Evolutionary conservation across 1,140 invertebrate genomes (phyloP), one percentile per base, ranked within the genome.

Genomic region (Drosophila lacertosa): DNA sequence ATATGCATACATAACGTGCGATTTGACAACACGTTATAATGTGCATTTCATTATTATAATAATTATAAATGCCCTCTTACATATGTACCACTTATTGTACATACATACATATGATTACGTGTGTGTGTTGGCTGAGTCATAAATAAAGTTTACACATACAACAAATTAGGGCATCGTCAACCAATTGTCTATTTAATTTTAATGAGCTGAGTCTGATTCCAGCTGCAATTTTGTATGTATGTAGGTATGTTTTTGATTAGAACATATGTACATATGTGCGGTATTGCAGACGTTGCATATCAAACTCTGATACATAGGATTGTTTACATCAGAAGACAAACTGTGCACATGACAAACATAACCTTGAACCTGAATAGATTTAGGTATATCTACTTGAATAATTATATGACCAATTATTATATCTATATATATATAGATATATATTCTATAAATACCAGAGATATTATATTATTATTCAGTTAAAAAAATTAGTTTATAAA

Each of bases 111-210:
- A n/a, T n/a, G n/a, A n/a, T 59, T 68, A 57, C 60, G 45, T 37
- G 33, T 47, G 22, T 47, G 68, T 68, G 75, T 78, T 62, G 77
- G 65, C 54, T 62, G 66, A 40, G 63, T 84, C 67, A 80, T 62
- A 67, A 68, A 67, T 76, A 84, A 63, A 60, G 39, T 40, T 32
- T 16, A 13, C 55, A 54, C 51, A 64, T 63, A 51, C 42, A 54
- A 63, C 77, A 86, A 84, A 86, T 84, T 84, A 86, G 80, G 80
- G 48, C 66, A 69, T 40, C 66, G 33, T 77, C 81, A 84, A 60
- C 60, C 71, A 66, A 80, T 68, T 73, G 81, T 81, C 72, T 81
- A 84, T 86, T 83, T 84, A 86, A 84, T 84, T 83, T 86, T 84
- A 84, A 84, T 84, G 80, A 84, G 80, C 80, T 86, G 67, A 63